Base-by-base conservation (phyloP, 2,797 vertebrate species). In the Sphenodon punctatus region DNA sequence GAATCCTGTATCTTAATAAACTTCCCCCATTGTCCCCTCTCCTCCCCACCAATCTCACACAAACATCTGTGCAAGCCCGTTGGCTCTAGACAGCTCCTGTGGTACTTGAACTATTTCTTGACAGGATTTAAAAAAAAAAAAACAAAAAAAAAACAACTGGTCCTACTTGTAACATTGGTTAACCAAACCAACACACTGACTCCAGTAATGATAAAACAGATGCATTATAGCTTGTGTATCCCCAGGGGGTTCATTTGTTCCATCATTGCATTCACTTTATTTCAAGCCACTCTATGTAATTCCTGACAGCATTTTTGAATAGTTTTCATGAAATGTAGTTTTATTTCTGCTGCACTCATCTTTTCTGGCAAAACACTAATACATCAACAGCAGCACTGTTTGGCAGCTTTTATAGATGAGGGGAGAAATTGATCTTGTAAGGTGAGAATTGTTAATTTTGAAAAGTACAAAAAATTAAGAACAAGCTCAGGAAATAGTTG, bases 21-120 rank as follows among this genome's bases (percentile, higher is more conserved):
- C n/a, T n/a, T n/a, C n/a, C n/a, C n/a, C n/a, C n/a, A n/a, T n/a
- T n/a, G n/a, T n/a, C n/a, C 41, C 64, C 72, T 55, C 77, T 58
- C 67, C 36, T 72, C 61, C 20, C 10, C 74, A 8, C 51, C 84
- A 43, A 63, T 75, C 79, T 60, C 63, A 84, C 0, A 0, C 39
- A 64, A 83, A 84, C 89, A 94, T 89, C 91, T 92, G 90, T 46
- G 79, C 56, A 32, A 77, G 78, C 83, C 93, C 92, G 88, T 84
- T 92, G 91, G 92, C 80, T 86, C 71, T 36, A 64, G 93, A 93
- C 91, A 86, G 93, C 91, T 93, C 92, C 91, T 64, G 90, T 32
- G 84, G 87, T 22, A 90, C 82, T 49, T 88, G 80, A 90, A 87
- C 80, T 78, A 34, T 78, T 92, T 92, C 86, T 93, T 91, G 94